Conservation (phyloP, 2,888 invertebrate genomes). For the Parnassius smintheus region DNA sequence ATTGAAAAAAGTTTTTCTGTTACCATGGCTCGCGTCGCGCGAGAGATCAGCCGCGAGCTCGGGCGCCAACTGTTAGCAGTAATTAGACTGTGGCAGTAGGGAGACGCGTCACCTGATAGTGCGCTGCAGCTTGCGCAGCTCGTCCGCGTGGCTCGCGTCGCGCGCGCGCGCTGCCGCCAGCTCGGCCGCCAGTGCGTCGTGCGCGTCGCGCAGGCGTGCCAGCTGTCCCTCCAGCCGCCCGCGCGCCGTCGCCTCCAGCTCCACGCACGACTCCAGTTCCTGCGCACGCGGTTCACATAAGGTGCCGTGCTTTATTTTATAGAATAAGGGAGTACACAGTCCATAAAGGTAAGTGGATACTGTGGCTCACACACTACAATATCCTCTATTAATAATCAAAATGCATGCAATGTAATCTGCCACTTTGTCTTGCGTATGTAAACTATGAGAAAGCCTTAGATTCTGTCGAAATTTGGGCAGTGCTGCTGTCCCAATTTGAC, state of each 20-base stretch:
- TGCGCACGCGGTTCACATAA: slow-evolving; percentile 29
- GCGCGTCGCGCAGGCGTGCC: slow-evolving; percentile 66
- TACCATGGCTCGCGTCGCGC: slow-evolving; percentile 42
- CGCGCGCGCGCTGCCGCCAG: slow-evolving; percentile 84
- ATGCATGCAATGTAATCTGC: too few relatives aligned
- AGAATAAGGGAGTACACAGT: too few relatives aligned
- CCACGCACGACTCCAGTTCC: slow-evolving; percentile 94
- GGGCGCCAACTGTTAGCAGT: slow-evolving; percentile 85
- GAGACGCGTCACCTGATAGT: slow-evolving; percentile 53
- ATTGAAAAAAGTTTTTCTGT: too few relatives aligned
- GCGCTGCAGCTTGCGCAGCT: slow-evolving; percentile 82
- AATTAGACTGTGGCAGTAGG: too few relatives aligned
- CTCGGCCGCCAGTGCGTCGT: slow-evolving; percentile 81
- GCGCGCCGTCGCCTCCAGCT: slow-evolving; percentile 93
- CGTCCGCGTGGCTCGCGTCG: slow-evolving; percentile 90
- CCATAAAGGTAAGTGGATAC: too few relatives aligned
- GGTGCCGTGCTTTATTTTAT: too few relatives aligned
- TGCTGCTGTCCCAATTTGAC: too few relatives aligned
- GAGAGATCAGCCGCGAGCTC: slow-evolving; percentile 88
- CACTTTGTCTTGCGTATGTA: too few relatives aligned
- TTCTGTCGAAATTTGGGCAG: too few relatives aligned
- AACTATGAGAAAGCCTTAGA: too few relatives aligned
- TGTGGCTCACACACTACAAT: too few relatives aligned
- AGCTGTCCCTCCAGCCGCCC: slow-evolving; percentile 91
- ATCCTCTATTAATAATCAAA: too few relatives aligned